A percentile compares a stretch with the other conserved stretches of the same genome.
Conservation (phyloP, 2,113 vertebrate species). For the Tetraodon nigroviridis region DNA sequence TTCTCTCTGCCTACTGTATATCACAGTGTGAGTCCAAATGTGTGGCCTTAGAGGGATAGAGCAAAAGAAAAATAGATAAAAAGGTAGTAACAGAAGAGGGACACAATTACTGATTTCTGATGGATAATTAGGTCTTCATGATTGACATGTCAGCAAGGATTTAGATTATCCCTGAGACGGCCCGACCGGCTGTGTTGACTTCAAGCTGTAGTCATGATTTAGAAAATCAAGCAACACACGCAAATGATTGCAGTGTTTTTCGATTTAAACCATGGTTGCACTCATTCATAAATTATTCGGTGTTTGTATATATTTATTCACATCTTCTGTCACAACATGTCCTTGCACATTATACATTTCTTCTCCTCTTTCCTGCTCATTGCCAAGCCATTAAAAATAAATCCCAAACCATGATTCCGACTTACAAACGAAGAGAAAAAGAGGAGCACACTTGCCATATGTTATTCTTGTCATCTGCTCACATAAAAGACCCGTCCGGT, state of each 20-base stretch:
- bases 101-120: not conserved
- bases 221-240: too few relatives aligned
- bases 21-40: slow-evolving; percentile 24
- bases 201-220: too few relatives aligned
- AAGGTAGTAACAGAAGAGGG: not conserved
- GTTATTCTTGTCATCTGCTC: slow-evolving; percentile 29
- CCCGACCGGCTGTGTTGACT: not conserved
- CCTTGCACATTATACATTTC: not conserved
- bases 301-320: slow-evolving; percentile 4
- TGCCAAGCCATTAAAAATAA: slow-evolving; percentile 43
- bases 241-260: not conserved
- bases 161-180: too few relatives aligned
- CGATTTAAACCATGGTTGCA: not conserved
- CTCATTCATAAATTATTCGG: slow-evolving; percentile 1
- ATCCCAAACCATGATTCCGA: slow-evolving; percentile 32
- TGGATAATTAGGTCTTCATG: too few relatives aligned
- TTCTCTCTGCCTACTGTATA: slow-evolving; percentile 12
- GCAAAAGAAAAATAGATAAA: not conserved
- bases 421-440: slow-evolving; percentile 19
- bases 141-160: too few relatives aligned
- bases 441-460: slow-evolving; percentile 7
- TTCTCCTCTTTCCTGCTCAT: slow-evolving; percentile 19
- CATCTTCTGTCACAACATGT: slow-evolving; percentile 8
- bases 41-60: not conserved
- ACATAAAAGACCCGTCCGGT: slow-evolving; percentile 33